Evolutionary conservation across 2,888 invertebrate genomes (phyloP), one percentile per base, ranked within the genome.

Genomic region (Orthonevra nobilis): DNA sequence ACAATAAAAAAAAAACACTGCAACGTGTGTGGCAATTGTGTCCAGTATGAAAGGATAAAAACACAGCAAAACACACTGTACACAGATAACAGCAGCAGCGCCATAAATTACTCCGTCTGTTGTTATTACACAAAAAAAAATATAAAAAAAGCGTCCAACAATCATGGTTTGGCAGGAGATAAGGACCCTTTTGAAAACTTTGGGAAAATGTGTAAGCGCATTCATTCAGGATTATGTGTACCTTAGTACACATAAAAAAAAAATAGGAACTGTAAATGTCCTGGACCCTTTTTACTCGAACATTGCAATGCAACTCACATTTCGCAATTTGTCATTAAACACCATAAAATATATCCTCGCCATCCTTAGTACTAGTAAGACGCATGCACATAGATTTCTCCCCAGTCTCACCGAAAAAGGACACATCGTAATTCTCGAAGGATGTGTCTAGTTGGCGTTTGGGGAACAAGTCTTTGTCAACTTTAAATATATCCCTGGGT

Each of bases 31-130:
- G 46, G 38, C 60, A 79, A 64, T 77, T 72, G 60, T 56, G 79
- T 70, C 36, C 60, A 46, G 60, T 54, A 66, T 56, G 28, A 66
- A 70, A 32, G 36, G 52, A 26, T 61, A 19, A 12, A 40, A 66
- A 26, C 20, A 50, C 36, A 56, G 23, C 38, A 61, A 20, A 64
- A 64, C 64, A 66, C 40, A 40, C n/a, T n/a, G n/a, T n/a, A 38
- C 69, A 72, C 73, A 73, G 79, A 79, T 79, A 79, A 79, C 73
- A 79, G 79, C 73, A 79, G 79, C 17, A 56, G 69, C 9, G 48
- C 54, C 79, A 79, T 79, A 79, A 79, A 79, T 79, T 56, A 79
- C 68, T 32, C 61, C 48, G 61, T 12, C 70, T 61, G 56, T 56
- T 56, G 60, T 64, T 72, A 66, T 66, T 72, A 72, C 79, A 79